These are phyloP conservation scores for Papilio glaucus DNA, from an alignment of 1,140 invertebrate species.

Conservation along the genomic window DNA sequence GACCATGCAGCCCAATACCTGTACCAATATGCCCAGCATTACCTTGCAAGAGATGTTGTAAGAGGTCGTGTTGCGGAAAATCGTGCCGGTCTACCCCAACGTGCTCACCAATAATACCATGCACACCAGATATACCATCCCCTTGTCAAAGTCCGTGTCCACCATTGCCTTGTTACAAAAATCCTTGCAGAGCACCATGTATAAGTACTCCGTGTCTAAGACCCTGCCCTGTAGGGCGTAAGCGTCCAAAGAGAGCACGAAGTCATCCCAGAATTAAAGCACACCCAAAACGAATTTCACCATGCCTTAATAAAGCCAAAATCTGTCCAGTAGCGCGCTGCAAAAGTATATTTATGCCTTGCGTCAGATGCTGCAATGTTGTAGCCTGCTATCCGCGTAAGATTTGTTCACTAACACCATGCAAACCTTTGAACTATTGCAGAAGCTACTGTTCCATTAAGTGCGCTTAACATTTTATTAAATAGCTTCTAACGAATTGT, in stretches of 20 bases:
- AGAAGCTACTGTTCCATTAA: slow-evolving; percentile 49
- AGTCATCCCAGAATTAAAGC: slow-evolving; percentile 64
- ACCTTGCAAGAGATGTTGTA: slow-evolving; percentile 54
- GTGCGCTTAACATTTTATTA: slow-evolving; percentile 38
- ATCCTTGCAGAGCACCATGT: slow-evolving; percentile 47
- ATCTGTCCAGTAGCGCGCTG: slow-evolving; percentile 62
- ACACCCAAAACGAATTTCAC: slow-evolving; percentile 62
- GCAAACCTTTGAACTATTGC: slow-evolving; percentile 50
- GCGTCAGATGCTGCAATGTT: slow-evolving; percentile 45
- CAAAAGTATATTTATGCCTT: slow-evolving; percentile 57
- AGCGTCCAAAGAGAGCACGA: slow-evolving; percentile 48
- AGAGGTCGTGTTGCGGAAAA: slow-evolving; percentile 44
- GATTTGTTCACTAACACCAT: slow-evolving; percentile 55
- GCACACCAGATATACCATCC: slow-evolving; percentile 39
- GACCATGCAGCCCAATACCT: slow-evolving; percentile 42
- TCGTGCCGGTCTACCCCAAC: slow-evolving; percentile 43
- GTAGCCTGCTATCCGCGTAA: slow-evolving; percentile 53
- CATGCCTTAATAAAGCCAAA: slow-evolving; percentile 62
- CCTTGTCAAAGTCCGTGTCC: slow-evolving; percentile 38
- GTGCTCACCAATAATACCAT: slow-evolving; percentile 5
- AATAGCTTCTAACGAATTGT: background rate
- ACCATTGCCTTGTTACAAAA: slow-evolving; percentile 35
- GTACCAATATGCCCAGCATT: slow-evolving; percentile 41
- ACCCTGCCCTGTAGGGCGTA: slow-evolving; percentile 63
- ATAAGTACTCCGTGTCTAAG: slow-evolving; percentile 65